Conservation (phyloP, 1,140 invertebrate genomes). For the Drosophila malerkotliana region DNA sequence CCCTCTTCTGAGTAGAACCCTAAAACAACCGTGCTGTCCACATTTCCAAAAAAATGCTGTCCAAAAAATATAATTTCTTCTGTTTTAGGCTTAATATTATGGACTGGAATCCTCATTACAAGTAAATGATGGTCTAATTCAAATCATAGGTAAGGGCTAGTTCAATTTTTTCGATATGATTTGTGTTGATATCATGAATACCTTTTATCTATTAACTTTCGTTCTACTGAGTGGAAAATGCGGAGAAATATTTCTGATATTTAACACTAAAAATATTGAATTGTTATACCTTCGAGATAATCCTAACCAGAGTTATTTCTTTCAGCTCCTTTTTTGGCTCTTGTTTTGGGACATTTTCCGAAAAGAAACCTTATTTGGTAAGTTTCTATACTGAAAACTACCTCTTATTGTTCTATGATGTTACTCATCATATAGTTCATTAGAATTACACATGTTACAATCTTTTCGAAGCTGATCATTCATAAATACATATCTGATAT, state of each 20-base stretch:
- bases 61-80: too few relatives aligned
- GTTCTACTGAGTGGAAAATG: conserved; percentile 76
- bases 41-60: too few relatives aligned
- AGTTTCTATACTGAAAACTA: neutral
- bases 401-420: conserved; percentile 42
- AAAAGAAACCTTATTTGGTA: neutral
- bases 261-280: neutral
- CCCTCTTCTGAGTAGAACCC: too few relatives aligned
- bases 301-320: neutral
- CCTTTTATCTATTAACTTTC: conserved; percentile 76
- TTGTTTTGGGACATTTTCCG: neutral
- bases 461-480: conserved; percentile 65
- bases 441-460: conserved; percentile 77
- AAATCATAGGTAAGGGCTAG: conserved; percentile 21
- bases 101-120: neutral
- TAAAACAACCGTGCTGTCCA: too few relatives aligned
- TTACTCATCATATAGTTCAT: conserved; percentile 79
- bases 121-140: neutral
- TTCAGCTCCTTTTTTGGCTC: neutral
- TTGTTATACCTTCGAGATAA: neutral
- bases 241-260: conserved; percentile 62
- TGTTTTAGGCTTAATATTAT: neutral
- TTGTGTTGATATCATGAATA: conserved; percentile 60
- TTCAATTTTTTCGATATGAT: neutral
- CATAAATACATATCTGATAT: neutral